Evolutionary conservation across 2,888 invertebrate species (phyloP).

Genomic region (Aproaerema taeniolella): DNA sequence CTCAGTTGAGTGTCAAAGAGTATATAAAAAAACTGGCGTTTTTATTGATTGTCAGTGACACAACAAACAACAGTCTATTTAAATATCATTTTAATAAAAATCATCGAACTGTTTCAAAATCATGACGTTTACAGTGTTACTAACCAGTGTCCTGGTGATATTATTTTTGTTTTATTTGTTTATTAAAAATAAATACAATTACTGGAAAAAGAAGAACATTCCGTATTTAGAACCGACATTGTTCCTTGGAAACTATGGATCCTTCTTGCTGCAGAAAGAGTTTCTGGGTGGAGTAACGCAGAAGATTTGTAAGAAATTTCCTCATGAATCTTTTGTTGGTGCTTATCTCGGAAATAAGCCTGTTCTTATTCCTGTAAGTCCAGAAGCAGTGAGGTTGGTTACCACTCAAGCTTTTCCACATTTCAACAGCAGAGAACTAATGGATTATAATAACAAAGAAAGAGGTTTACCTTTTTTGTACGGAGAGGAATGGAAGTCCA

Average conservation of each 20-base stretch:
- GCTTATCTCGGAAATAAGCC: constrained; percentile 33
- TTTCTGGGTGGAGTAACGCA: constrained; percentile 27
- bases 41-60: too few relatives aligned
- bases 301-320: constrained; percentile 38
- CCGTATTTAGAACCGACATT: constrained; percentile 32
- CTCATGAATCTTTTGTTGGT: constrained; percentile 43
- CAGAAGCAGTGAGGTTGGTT: constrained; percentile 24
- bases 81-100: too few relatives aligned
- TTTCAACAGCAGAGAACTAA: constrained; percentile 30
- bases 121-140: too few relatives aligned
- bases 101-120: too few relatives aligned
- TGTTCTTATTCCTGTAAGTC: constrained; percentile 28
- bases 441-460: constrained; percentile 37
- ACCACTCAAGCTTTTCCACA: constrained; percentile 27
- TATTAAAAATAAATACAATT: constrained; percentile 29
- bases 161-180: not conserved
- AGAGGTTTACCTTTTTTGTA: constrained; percentile 38
- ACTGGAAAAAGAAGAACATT: constrained; percentile 44
- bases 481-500: constrained; percentile 50
- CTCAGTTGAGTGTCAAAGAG: too few relatives aligned
- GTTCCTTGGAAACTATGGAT: constrained; percentile 46
- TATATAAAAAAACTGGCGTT: too few relatives aligned
- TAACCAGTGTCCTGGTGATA: not conserved
- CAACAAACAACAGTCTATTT: too few relatives aligned
- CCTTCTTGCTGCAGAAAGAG: constrained; percentile 35